phyloP scores from a whole-genome alignment of 1,140 invertebrate species.

The Cyclina sinensis region DNA sequence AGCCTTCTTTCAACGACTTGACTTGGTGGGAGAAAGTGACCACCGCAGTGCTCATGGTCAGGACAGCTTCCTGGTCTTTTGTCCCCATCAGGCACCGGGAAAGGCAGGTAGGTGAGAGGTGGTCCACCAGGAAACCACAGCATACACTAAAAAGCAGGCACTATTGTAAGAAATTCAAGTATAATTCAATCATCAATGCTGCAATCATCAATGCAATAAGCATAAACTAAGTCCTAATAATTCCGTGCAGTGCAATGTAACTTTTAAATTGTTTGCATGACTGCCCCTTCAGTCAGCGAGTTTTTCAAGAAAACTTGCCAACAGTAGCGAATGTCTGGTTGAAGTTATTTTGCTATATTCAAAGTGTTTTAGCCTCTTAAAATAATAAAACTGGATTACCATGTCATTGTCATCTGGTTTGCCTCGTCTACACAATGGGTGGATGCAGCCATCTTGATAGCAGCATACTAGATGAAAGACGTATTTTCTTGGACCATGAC shows the following conservation, averaged over 20 bases:
- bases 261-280: slow-evolving; percentile 27
- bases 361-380: slow-evolving; percentile 6
- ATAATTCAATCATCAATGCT: slow-evolving; percentile 20
- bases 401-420: slow-evolving; percentile 14
- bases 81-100: slow-evolving; percentile 18
- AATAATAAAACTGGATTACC: slow-evolving; percentile 26
- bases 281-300: not conserved
- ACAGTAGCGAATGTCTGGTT: slow-evolving; percentile 8
- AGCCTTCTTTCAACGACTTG: slow-evolving; percentile 23
- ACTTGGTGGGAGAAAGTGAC: slow-evolving; percentile 27
- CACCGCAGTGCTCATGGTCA: slow-evolving; percentile 22
- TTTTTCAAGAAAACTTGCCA: slow-evolving; percentile 40
- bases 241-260: slow-evolving; percentile 19
- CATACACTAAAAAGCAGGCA: slow-evolving; percentile 40
- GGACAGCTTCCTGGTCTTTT: slow-evolving; percentile 36
- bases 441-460: slow-evolving; percentile 39
- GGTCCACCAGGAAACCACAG: slow-evolving; percentile 38
- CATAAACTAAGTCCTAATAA: not conserved
- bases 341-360: slow-evolving; percentile 15
- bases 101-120: slow-evolving; percentile 30
- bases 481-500: slow-evolving; percentile 34
- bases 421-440: slow-evolving; percentile 32
- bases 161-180: slow-evolving; percentile 6
- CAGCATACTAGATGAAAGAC: slow-evolving; percentile 16
- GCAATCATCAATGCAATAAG: not conserved